These are phyloP conservation scores for Sinonovacula constricta DNA, from an alignment of 1,140 invertebrate genomes.

Conservation along the genomic window DNA sequence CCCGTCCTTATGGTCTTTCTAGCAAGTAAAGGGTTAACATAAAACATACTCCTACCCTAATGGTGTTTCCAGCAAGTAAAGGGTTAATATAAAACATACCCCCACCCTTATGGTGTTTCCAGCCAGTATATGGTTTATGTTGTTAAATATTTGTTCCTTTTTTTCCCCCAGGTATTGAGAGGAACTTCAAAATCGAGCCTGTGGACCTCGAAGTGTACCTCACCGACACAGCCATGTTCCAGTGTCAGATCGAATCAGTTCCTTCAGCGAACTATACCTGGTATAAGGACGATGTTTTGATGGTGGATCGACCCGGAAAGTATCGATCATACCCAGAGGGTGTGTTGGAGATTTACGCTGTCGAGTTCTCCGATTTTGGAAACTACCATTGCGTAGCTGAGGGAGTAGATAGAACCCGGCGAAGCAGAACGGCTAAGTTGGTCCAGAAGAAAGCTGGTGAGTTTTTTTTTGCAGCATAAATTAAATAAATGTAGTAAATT, in stretches of 20 bases:
- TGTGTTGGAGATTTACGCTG: conserved; percentile 41
- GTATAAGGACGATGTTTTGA: conserved; percentile 32
- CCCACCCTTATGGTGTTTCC: no score
- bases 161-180: conserved; percentile 28
- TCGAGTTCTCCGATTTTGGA: conserved; percentile 41
- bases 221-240: conserved; percentile 45
- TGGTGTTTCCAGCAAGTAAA: no score
- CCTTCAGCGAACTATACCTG: conserved; percentile 41
- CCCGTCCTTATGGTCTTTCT: neutral
- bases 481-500: no score
- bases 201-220: conserved; percentile 35
- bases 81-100: no score
- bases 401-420: conserved; percentile 21
- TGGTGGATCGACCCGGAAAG: conserved; percentile 24
- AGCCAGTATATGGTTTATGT: no score
- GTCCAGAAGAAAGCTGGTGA: conserved; percentile 41
- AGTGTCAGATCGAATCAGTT: conserved; percentile 31
- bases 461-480: no score
- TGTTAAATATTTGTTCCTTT: neutral
- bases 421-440: conserved; percentile 40
- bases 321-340: conserved; percentile 43
- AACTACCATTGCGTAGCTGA: conserved; percentile 36
- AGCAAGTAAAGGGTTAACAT: no score
- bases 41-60: no score
- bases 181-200: conserved; percentile 30